Evolutionary conservation across 1,140 invertebrate genomes (phyloP).

Genomic region (Hycleus phaleratus): DNA sequence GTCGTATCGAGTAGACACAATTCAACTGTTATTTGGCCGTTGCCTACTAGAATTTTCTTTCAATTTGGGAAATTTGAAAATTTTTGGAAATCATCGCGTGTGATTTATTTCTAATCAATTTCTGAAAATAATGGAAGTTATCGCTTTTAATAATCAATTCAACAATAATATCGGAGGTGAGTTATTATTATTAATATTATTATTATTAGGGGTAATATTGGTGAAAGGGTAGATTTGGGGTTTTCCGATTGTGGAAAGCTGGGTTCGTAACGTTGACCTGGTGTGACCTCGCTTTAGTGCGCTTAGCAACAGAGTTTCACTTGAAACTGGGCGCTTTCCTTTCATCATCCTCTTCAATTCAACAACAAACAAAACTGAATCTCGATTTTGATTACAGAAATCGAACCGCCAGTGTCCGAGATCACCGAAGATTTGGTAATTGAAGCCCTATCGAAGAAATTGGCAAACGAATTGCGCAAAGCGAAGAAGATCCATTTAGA

Average conservation of each 20-base stretch:
- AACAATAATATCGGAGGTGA: constrained; percentile 9
- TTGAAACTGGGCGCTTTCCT: constrained; percentile 1
- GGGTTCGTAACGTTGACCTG: background rate
- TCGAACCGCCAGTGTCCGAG: constrained; percentile 15
- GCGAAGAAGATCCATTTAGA: constrained; percentile 64
- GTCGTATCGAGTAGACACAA: background rate
- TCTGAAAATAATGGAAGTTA: constrained; percentile 2
- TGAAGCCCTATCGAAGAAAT: constrained; percentile 54
- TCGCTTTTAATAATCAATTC: constrained; percentile 3
- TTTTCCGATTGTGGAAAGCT: no score
- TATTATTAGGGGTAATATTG: background rate
- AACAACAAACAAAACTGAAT: no score
- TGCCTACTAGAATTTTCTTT: background rate
- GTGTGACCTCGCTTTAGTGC: constrained; percentile 4
- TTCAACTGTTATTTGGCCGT: background rate
- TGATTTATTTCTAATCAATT: constrained; percentile 3
- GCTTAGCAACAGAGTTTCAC: constrained; percentile 15
- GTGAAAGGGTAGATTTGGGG: background rate
- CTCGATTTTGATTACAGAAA: constrained; percentile 19
- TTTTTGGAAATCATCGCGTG: constrained; percentile 3
- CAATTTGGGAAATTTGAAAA: background rate
- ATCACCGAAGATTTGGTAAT: constrained; percentile 35
- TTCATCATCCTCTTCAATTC: background rate
- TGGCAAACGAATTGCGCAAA: constrained; percentile 65
- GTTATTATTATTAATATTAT: background rate